phyloP scores from a whole-genome alignment of 2,113 vertebrate species.

The Notarius lentiginosus region DNA sequence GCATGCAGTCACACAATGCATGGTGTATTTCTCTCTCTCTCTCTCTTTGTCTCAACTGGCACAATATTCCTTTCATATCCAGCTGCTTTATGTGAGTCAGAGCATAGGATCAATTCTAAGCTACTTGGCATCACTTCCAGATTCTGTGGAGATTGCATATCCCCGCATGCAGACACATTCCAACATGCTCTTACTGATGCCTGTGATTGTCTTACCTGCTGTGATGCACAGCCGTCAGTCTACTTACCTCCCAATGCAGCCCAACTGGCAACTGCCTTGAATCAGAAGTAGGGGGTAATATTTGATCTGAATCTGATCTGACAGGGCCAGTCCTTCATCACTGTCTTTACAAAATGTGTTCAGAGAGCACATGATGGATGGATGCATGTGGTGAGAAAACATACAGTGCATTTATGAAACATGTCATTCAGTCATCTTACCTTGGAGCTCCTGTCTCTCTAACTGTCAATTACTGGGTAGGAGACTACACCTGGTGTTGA shows the following conservation, averaged over 20 bases:
- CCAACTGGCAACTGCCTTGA: neutral
- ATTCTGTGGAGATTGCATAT: slow-evolving; percentile 9
- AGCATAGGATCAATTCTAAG: slow-evolving; percentile 15
- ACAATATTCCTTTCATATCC: slow-evolving; percentile 23
- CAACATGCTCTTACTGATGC: slow-evolving; percentile 1
- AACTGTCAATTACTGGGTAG: slow-evolving; percentile 2
- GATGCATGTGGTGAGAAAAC: slow-evolving; percentile 11
- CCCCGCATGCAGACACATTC: neutral
- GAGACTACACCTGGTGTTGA: neutral
- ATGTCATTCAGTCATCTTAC: slow-evolving; percentile 18
- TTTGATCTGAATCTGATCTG: slow-evolving; percentile 29
- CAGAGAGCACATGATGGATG: neutral
- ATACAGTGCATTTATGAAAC: slow-evolving; percentile 18
- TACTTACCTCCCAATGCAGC: neutral
- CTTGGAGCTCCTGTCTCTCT: slow-evolving; percentile 14
- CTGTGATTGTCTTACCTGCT: neutral
- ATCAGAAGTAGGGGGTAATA: slow-evolving; percentile 11
- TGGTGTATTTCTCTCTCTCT: neutral
- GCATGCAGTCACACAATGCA: slow-evolving; percentile 20
- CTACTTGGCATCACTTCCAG: slow-evolving; percentile 6
- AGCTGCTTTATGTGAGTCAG: slow-evolving; percentile 37
- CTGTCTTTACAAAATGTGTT: slow-evolving; percentile 7
- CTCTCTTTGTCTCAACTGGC: slow-evolving; percentile 15
- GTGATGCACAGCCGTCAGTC: slow-evolving; percentile 7
- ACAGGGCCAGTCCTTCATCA: neutral